Percentiles rank a stretch among this genome's conserved stretches.
Evolutionary conservation across 2,888 invertebrate species (phyloP).

Genomic region (Torymus texanus): DNA sequence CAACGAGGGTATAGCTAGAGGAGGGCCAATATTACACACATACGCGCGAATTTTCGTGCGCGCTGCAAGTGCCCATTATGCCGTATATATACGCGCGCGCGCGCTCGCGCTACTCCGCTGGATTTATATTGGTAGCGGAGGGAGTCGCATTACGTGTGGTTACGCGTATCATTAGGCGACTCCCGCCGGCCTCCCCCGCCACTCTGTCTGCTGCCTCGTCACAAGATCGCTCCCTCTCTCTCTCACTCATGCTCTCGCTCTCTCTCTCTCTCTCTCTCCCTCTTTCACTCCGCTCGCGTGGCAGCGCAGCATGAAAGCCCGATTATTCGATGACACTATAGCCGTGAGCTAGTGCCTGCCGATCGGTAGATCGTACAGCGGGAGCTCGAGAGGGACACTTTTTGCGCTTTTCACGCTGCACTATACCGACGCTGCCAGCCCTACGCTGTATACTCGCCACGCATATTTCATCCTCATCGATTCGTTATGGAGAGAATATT

Average conservation of each 20-base stretch:
- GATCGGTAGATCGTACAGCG: neutral
- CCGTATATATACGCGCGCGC: neutral
- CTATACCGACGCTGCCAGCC: too few species aligned
- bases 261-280: neutral
- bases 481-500: neutral
- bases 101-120: neutral
- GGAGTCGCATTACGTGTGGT: constrained; percentile 70
- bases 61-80: constrained; percentile 47
- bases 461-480: neutral
- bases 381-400: constrained; percentile 21
- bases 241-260: neutral
- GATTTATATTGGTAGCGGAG: constrained; percentile 52
- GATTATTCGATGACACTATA: constrained; percentile 44
- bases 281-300: too few species aligned
- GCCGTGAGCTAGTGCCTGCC: neutral
- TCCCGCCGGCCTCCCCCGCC: constrained; percentile 53
- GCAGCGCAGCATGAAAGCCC: constrained; percentile 4
- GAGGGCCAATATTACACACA: constrained; percentile 46
- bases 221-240: constrained; percentile 7
- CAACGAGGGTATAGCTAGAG: constrained; percentile 60
- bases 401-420: constrained; percentile 14
- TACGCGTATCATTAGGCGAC: constrained; percentile 69
- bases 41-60: constrained; percentile 42
- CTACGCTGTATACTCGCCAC: too few species aligned
- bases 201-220: constrained; percentile 35